Evolutionary conservation across 2,888 invertebrate species (phyloP), one percentile per base, ranked within the genome.

Genomic region (Horisme vitalbata): DNA sequence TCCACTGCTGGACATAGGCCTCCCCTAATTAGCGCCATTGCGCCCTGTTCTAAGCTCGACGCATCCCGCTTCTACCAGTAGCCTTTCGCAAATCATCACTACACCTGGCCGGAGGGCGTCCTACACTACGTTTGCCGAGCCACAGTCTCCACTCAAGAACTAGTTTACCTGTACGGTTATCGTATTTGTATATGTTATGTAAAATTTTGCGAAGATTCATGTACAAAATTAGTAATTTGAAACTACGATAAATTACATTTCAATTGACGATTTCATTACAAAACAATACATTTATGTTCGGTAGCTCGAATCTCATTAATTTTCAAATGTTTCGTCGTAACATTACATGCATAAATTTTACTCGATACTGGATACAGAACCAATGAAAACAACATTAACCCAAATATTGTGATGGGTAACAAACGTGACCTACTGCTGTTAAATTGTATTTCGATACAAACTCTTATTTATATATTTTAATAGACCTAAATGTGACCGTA

Each of bases 401-500:
- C 50, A 67, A 71, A 75, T 74, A 71, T 65, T 68, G 45, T 59
- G 51, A 62, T 51, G 31, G 47, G 59, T 55, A 60, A 64, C 56
- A 60, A 60, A 59, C 62, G 60, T 65, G 59, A 59, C 65, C 65
- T 56, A 68, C 37, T 47, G 23, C 28, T 28, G 28, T 39, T 43
- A 54, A 45, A 52, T 41, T 36, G 35, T 27, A 36, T 32, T 38
- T 33, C 38, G 23, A 34, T 34, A 41, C 35, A 54, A 45, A 47
- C 38, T 41, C 9, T 20, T 13, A n/a, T 36, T 50, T 46, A 26
- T 9, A 59, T 53, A 60, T 63, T 70, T 71, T 71, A 73, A 72
- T 75, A 73, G 65, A 71, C 65, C 65, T 60, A 70, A n/a, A 70
- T 65, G 59, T 60, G 66, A 61, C 72, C 71, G 72, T 79, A 75